Evolutionary conservation across 2,113 vertebrate genomes (phyloP).

Genomic region (Setophaga kirtlandii): DNA sequence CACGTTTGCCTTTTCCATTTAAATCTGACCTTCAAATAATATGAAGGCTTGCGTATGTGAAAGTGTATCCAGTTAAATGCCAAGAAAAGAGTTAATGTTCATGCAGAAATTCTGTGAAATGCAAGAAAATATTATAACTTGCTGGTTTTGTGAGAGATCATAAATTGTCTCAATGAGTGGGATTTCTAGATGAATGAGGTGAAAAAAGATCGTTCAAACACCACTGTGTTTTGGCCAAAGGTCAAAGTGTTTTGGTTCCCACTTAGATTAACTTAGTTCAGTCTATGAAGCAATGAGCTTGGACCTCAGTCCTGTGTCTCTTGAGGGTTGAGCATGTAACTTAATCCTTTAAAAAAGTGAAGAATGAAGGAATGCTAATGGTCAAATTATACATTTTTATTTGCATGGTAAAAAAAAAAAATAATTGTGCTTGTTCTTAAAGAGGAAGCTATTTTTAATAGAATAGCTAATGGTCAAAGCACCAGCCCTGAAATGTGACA

Average conservation of each 20-base stretch:
- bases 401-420: neutral
- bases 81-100: slow-evolving; percentile 33
- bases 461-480: neutral
- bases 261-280: neutral
- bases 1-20: slow-evolving; percentile 28
- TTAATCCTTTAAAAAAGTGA: neutral
- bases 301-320: neutral
- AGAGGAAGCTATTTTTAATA: neutral
- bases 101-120: neutral
- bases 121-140: neutral
- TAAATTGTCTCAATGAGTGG: neutral
- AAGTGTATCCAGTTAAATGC: slow-evolving; percentile 26
- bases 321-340: neutral
- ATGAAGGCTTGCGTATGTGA: neutral
- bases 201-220: neutral
- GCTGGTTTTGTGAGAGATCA: neutral
- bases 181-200: neutral
- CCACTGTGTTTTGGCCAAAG: neutral
- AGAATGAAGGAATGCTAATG: neutral
- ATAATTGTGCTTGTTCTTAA: neutral
- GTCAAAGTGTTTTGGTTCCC: neutral
- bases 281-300: neutral
- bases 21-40: slow-evolving; percentile 60
- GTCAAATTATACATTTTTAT: neutral
- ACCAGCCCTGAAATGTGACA: neutral